Base-by-base conservation (phyloP, 2,797 vertebrate species). In the Arrhamphus sclerolepis region DNA sequence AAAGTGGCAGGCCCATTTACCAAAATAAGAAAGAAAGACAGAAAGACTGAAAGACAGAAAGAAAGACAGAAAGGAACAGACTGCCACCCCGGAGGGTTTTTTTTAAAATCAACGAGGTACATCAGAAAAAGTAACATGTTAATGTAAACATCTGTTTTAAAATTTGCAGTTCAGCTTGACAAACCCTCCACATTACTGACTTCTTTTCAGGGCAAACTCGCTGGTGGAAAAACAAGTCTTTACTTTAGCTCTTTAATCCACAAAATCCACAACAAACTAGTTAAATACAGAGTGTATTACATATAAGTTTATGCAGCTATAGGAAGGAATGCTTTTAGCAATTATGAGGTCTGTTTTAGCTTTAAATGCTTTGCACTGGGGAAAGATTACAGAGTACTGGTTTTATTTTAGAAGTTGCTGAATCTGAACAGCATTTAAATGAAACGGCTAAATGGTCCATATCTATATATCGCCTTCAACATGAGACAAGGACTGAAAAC, bases 291-390 rank as follows among this genome's bases (percentile, higher is more conserved):
- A 63, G 22, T 1, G 24, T 6, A 26, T 1, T 42, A 10, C 47
- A 46, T 16, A 10, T 38, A 38, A 13, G 34, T 38, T 38, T 4
- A 68, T 22, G 28, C 18, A 17, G 31, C 56, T 57, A 56, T 46
- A 34, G 14, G 50, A 17, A 49, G 60, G 43, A 52, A 41, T 54
- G 34, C 31, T 56, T 62, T 58, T 10, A 29, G 56, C 13, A 62
- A 18, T 71, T 46, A 52, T 17, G 28, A 66, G 41, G 34, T 53
- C 39, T 21, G 44, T 49, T 80, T 66, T 81, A 65, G 39, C 28
- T 73, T 65, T 55, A 55, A 20, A 14, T 2, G 18, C 13, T 21
- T 63, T 39, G 3, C 43, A 57, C 38, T 17, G 55, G 21, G 69
- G 0, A 6, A 6, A 34, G 21, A 44, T 22, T 55, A 31, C n/a